A percentile compares a stretch with the other conserved stretches of the same genome.
phyloP scores from a whole-genome alignment of 2,113 vertebrate genomes.

The Solea senegalensis region DNA sequence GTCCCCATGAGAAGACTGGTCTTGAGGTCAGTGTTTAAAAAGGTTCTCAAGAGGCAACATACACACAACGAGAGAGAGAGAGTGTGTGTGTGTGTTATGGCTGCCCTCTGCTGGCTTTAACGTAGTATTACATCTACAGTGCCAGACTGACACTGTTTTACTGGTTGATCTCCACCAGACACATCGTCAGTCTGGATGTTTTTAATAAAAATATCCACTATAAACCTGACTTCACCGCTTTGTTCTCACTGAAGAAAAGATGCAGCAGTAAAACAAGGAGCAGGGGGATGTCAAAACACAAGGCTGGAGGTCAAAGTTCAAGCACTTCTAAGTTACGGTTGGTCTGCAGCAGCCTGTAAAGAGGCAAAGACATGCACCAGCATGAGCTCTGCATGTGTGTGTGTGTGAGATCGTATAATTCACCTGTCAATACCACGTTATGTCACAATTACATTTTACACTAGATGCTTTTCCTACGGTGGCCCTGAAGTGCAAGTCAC shows the following conservation, averaged over 20 bases:
- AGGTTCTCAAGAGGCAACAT: too few relatives aligned
- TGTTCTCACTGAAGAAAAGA: conserved; percentile 1
- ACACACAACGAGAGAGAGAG: not conserved
- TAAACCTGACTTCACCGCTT: not conserved
- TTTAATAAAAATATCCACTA: not conserved
- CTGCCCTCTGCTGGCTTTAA: conserved; percentile 59
- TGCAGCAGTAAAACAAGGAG: not conserved
- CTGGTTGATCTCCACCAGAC: conserved; percentile 15
- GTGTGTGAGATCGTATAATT: too few relatives aligned
- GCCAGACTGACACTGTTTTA: not conserved
- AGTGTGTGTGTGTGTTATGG: not conserved
- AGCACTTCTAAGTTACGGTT: conserved; percentile 14
- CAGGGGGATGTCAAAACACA: conserved; percentile 7
- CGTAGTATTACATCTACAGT: conserved; percentile 1
- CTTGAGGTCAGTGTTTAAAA: too few relatives aligned
- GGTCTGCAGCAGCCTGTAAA: conserved; percentile 5
- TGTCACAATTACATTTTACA: too few relatives aligned
- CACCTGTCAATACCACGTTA: too few relatives aligned
- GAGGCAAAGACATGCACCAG: conserved; percentile 12
- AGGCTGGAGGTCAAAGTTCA: conserved; percentile 54
- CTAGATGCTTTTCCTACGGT: too few relatives aligned
- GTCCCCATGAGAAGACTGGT: too few relatives aligned
- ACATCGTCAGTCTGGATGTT: not conserved
- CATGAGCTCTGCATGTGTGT: conserved; percentile 30
- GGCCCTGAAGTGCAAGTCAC: too few relatives aligned